Percentiles rank a stretch among this genome's conserved stretches.
Evolutionary conservation across 53 echinoderm and acorn worm species (phyloP).

Genomic region (Apostichopus leukothele): DNA sequence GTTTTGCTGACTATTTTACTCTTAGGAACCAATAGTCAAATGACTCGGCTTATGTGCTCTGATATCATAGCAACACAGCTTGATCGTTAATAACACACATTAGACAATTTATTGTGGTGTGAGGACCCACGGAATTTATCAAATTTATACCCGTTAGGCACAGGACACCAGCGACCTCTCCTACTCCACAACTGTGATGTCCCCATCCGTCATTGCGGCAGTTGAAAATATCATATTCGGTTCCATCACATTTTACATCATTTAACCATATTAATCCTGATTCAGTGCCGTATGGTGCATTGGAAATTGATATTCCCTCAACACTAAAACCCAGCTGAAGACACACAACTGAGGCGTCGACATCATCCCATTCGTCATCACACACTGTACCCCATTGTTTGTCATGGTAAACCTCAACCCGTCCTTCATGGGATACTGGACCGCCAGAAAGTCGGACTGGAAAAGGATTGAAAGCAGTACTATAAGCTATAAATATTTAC

Average conservation of each 20-base stretch:
- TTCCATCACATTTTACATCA: not conserved
- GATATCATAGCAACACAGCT: no score
- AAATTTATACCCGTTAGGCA: not conserved
- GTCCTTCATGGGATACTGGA: not conserved
- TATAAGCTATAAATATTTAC: no score
- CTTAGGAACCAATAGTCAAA: no score
- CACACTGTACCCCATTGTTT: constrained; percentile 9
- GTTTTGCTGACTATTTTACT: no score
- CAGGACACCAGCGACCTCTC: not conserved
- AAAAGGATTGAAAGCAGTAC: no score
- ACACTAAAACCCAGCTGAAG: not conserved
- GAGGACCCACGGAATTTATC: no score
- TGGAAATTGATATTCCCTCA: not conserved
- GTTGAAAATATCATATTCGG: not conserved
- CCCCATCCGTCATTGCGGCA: not conserved
- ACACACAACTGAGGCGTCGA: not conserved
- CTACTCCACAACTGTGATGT: not conserved
- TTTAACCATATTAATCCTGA: not conserved
- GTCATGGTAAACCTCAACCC: not conserved
- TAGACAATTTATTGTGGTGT: no score
- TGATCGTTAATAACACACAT: no score
- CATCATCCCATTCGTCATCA: constrained; percentile 11
- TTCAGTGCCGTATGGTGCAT: not conserved
- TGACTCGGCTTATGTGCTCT: no score
- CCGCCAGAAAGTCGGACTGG: not conserved